These are phyloP conservation scores for Thysanoteuthis rhombus DNA, from an alignment of 2,888 invertebrate genomes.

Conservation along the genomic window DNA sequence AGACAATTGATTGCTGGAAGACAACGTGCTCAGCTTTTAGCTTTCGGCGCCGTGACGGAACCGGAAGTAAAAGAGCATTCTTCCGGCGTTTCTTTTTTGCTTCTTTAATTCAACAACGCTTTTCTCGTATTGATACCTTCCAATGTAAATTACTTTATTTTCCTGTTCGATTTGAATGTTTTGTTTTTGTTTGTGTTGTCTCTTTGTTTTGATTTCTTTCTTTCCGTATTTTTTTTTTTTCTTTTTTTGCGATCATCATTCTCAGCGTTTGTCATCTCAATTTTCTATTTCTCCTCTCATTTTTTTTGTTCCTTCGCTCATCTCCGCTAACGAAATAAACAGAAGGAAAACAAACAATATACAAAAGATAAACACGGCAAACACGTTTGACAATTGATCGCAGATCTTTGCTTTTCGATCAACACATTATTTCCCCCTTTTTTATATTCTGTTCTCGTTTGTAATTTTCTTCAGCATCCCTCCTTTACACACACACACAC, in stretches of 20 bases:
- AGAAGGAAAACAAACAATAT: background rate
- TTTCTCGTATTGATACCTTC: background rate
- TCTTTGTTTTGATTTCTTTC: background rate
- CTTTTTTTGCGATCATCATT: background rate
- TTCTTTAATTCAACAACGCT: background rate
- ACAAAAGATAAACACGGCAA: background rate
- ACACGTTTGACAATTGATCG: background rate
- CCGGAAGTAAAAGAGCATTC: background rate
- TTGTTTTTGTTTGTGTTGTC: background rate
- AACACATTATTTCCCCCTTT: background rate
- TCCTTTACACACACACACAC: background rate
- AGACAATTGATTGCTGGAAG: background rate
- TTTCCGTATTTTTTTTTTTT: background rate
- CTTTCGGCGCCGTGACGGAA: constrained; percentile 12
- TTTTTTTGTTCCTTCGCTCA: background rate
- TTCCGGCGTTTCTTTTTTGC: background rate
- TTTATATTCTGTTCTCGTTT: background rate
- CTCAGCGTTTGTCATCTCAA: background rate
- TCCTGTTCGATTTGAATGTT: background rate
- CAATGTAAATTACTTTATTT: background rate
- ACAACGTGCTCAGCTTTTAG: background rate
- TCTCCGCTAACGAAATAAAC: background rate
- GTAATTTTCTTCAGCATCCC: background rate
- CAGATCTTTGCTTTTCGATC: background rate
- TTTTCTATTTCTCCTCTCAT: background rate